Evolutionary conservation across 2,797 vertebrate genomes (phyloP).

Genomic region (Varecia variegata): DNA sequence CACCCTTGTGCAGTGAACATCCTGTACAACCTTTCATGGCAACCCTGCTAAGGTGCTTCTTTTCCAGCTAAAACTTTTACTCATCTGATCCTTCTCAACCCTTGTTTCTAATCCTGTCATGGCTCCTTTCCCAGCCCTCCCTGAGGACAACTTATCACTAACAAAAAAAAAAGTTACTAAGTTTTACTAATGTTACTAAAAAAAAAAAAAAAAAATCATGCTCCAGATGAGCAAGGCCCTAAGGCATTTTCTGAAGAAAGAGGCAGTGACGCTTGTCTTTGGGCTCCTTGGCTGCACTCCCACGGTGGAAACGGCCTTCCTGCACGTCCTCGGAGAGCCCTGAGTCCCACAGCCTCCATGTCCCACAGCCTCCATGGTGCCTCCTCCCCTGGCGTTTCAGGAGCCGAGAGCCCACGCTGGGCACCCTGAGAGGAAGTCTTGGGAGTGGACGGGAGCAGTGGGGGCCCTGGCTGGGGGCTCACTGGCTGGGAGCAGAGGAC

Average conservation of each 20-base stretch:
- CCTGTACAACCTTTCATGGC: neutral
- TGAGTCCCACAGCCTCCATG: rapidly evolving
- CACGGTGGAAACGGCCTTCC: neutral
- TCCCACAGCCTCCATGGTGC: neutral
- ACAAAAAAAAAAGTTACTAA: neutral
- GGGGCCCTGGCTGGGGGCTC: neutral
- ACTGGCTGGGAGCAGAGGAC: neutral
- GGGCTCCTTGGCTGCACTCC: neutral
- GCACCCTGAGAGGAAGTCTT: neutral
- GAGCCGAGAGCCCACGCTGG: neutral
- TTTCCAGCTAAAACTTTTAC: neutral
- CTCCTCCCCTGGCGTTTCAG: neutral
- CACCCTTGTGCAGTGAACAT: neutral
- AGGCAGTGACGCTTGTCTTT: rapidly evolving
- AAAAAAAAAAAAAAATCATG: neutral
- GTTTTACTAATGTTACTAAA: neutral
- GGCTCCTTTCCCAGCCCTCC: neutral
- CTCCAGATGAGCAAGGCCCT: neutral
- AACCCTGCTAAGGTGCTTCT: neutral
- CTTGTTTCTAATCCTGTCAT: neutral
- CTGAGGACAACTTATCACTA: neutral
- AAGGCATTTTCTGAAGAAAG: neutral
- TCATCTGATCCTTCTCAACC: neutral
- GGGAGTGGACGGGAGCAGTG: rapidly evolving
- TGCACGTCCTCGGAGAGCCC: rapidly evolving